phyloP scores from a whole-genome alignment of 2,113 vertebrate genomes.

The Crocuta crocuta region DNA sequence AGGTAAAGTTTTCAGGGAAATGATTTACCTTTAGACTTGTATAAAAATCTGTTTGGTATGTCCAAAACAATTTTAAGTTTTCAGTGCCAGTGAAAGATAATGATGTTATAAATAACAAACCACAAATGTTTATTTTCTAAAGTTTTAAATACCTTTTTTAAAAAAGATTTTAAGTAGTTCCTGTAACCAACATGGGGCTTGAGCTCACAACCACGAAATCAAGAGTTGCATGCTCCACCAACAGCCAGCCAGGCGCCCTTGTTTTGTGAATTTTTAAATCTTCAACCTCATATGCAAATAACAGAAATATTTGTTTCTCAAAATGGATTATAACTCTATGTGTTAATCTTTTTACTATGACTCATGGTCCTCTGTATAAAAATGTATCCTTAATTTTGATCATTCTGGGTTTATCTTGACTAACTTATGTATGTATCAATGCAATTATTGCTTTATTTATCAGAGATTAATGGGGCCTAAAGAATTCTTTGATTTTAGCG shows the following conservation, averaged over 20 bases:
- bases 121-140: constrained; percentile 48
- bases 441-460: constrained; percentile 46
- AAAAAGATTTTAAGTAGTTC: not conserved
- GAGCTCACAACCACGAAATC: not conserved
- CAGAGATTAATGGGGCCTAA: not conserved
- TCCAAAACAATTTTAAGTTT: not conserved
- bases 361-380: constrained; percentile 21
- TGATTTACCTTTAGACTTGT: constrained; percentile 48
- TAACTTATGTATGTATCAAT: not conserved
- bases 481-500: constrained; percentile 40
- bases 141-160: not conserved
- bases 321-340: constrained; percentile 23
- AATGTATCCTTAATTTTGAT: constrained; percentile 49
- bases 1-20: constrained; percentile 19
- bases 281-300: not conserved
- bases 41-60: not conserved
- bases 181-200: not conserved
- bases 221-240: not conserved
- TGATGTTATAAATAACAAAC: not conserved
- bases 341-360: constrained; percentile 26
- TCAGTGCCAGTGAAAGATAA: not conserved
- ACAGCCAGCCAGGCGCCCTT: not conserved
- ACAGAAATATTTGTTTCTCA: constrained; percentile 49
- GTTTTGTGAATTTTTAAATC: not conserved
- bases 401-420: constrained; percentile 26